Base-by-base conservation (phyloP, 2,113 vertebrate species). In the Aleadryas rufinucha region DNA sequence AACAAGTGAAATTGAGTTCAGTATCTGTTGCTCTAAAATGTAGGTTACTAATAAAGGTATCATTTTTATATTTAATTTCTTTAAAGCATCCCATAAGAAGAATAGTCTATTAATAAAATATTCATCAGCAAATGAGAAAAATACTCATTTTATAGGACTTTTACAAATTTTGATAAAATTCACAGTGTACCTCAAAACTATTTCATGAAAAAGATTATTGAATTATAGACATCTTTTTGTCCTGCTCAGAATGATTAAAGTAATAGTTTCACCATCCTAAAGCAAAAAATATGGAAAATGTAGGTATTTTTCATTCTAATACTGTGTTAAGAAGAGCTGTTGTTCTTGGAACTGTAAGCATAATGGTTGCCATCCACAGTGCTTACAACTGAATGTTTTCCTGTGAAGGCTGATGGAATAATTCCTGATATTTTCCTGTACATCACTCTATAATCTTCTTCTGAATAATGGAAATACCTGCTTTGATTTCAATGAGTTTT, bases 401-500 rank as follows among this genome's bases (percentile, higher is more conserved):
- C 44, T 92, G 76, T 81, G 90, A 95, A 87, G 44, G 35, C 44
- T 89, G 92, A 92, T 45, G 86, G 76, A 95, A 82, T 96, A 93
- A 95, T 96, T 93, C 69, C 68, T 81, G 60, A 8, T 93, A 90
- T 90, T 93, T 90, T 96, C 69, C 61, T 78, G 88, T 68, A 93
- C 31, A 71, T 84, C 64, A 84, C 61, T 89, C 83, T 79, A 84
- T 86, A 90, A 93, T 93, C 68, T 90, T 87, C 63, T 86, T 74
- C 44, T 79, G 68, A 95, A 84, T 92, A 95, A 93, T 78, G 68
- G 79, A 84, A 96, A 92, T 50, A 84, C 7, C 8, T 52, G 23
- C 72, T 94, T 87, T 89, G 90, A 95, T 92, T 95, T 92, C 92
- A 87, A 16, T 78, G 90, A 84, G 65, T 83, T 96, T 92, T 93